These are phyloP conservation scores for Phrynosoma platyrhinos DNA, from an alignment of 2,113 vertebrate genomes.

Conservation along the genomic window DNA sequence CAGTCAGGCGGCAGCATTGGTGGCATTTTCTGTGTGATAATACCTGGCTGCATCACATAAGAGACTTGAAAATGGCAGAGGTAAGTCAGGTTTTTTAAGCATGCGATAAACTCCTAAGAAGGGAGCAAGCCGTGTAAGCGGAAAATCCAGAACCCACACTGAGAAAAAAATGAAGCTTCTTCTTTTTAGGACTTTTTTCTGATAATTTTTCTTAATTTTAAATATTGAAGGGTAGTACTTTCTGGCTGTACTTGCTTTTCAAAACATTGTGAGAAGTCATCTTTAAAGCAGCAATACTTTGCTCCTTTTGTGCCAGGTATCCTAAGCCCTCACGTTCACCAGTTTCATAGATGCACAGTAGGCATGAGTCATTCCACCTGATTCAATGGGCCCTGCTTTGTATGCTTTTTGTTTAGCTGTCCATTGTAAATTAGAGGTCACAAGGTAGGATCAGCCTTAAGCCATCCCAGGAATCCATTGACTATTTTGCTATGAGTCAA, in stretches of 20 bases:
- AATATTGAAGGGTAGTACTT: neutral
- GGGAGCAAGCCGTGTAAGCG: neutral
- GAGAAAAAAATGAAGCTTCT: neutral
- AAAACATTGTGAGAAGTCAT: slow-evolving; percentile 27
- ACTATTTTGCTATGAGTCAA: slow-evolving; percentile 1
- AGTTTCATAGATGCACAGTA: neutral
- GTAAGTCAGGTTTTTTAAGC: too few relatives aligned
- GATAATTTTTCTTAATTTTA: neutral
- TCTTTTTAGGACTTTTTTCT: neutral
- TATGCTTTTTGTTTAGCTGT: neutral
- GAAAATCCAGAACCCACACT: neutral
- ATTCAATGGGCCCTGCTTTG: neutral
- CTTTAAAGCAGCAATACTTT: slow-evolving; percentile 13
- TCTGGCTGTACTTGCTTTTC: neutral
- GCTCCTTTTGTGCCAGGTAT: neutral
- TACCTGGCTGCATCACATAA: too few relatives aligned
- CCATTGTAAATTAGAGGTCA: neutral
- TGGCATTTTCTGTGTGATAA: too few relatives aligned
- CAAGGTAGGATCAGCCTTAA: neutral
- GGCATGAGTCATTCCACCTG: neutral
- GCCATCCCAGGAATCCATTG: neutral
- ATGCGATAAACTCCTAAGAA: neutral
- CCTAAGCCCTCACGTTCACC: neutral
- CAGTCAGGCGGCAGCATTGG: too few relatives aligned
- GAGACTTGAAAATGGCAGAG: too few relatives aligned